A percentile compares a stretch with the other conserved stretches of the same genome.
Evolutionary conservation across 2,797 vertebrate species (phyloP).

Genomic region (Sphenopsis melanotis): DNA sequence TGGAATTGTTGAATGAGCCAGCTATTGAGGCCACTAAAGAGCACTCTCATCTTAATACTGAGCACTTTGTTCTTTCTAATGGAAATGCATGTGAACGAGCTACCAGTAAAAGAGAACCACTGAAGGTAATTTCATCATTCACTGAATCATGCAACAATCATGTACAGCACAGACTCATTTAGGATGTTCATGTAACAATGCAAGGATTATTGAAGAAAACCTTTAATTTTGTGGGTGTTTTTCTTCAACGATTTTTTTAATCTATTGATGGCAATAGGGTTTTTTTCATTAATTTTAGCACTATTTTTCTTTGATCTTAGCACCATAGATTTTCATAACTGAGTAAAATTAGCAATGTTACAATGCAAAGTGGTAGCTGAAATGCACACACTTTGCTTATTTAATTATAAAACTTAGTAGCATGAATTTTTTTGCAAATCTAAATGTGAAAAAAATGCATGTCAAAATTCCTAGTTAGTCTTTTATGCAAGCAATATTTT

Average conservation of each 20-base stretch:
- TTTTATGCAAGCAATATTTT: not conserved
- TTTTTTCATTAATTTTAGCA: not conserved
- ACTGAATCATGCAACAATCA: not conserved
- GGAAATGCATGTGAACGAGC: not conserved
- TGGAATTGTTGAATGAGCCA: slow-evolving; percentile 40
- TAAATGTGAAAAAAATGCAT: not conserved
- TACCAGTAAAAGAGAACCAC: not conserved
- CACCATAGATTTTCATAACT: not conserved
- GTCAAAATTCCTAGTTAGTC: not conserved
- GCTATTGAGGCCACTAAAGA: slow-evolving; percentile 17
- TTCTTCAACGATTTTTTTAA: not conserved
- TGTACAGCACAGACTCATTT: not conserved
- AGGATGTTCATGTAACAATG: not conserved
- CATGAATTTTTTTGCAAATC: not conserved
- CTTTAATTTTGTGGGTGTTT: not conserved
- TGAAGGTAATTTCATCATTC: not conserved
- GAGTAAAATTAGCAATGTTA: not conserved
- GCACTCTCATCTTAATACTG: slow-evolving; percentile 16
- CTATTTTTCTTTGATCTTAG: not conserved
- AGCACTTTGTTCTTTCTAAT: slow-evolving; percentile 17
- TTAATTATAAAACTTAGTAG: not conserved
- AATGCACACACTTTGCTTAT: not conserved
- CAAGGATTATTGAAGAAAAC: not conserved
- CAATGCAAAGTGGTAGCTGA: not conserved
- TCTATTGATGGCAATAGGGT: not conserved